Percentiles rank a stretch among this genome's conserved stretches.
phyloP scores from a whole-genome alignment of 2,113 vertebrate species.

The Guaruba guarouba region DNA sequence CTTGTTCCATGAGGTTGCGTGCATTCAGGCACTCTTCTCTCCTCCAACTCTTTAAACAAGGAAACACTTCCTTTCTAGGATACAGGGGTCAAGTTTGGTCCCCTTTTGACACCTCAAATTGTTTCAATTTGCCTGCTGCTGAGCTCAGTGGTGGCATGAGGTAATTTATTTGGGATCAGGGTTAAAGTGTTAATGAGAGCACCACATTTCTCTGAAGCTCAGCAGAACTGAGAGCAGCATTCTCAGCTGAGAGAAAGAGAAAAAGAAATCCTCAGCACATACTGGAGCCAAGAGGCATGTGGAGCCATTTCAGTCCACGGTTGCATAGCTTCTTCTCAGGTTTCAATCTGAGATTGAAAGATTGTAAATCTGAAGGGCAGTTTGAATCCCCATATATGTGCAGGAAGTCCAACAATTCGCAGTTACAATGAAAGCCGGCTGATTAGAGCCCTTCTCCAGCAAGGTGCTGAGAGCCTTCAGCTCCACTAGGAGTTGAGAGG shows the following conservation, averaged over 20 bases:
- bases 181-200: slow-evolving; percentile 48
- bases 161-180: slow-evolving; percentile 45
- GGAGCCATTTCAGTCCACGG: neutral
- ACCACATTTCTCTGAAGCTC: slow-evolving; percentile 20
- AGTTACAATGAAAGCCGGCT: neutral
- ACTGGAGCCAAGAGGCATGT: slow-evolving; percentile 28
- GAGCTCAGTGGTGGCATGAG: neutral
- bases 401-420: neutral
- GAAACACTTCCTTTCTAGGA: neutral
- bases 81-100: neutral
- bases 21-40: neutral
- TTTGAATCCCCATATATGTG: neutral
- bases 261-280: neutral
- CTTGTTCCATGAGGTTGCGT: neutral
- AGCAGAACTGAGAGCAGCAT: neutral
- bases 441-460: slow-evolving; percentile 1
- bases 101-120: slow-evolving; percentile 9
- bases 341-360: slow-evolving; percentile 6
- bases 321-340: slow-evolving; percentile 19
- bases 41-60: neutral
- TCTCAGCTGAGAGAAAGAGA: slow-evolving; percentile 42
- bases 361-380: slow-evolving; percentile 1
- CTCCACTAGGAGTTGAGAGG: neutral
- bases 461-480: slow-evolving; percentile 49
- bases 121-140: slow-evolving; percentile 10